Base-by-base conservation (phyloP, 2,797 vertebrate species). In the Chromobotia macracanthus region DNA sequence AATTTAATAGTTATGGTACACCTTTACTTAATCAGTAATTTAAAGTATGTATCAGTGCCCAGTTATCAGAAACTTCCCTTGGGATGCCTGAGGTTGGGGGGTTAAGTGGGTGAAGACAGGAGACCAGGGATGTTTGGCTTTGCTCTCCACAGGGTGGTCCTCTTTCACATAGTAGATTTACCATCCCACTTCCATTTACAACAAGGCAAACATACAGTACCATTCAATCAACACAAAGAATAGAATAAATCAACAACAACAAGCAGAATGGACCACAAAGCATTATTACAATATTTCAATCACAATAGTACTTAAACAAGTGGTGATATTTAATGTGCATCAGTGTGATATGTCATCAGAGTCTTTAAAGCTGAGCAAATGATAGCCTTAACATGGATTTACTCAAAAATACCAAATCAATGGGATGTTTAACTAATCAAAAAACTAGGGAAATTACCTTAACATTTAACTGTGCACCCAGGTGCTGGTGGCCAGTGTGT, bases 81-180 rank as follows among this genome's bases (percentile, higher is more conserved):
- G 83, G 84, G 84, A 74, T 73, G 61, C 78, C 79, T n/a, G 38
- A 53, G n/a, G 12, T 58, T 74, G 75, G 72, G 73, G 61, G 60
- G 75, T 83, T 80, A 84, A 81, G 64, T 76, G 81, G 76, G 74
- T 67, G 35, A 68, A 68, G 53, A 76, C 69, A 69, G 63, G 80
- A 66, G 72, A 66, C 72, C 74, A 64, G 46, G 72, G 78, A 61
- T 53, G 38, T 77, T 77, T 65, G 28, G 60, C 81, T 85, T 79
- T 76, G 13, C 80, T 88, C 81, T 85, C 78, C 61, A 61, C 85
- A 86, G 86, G 89, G 89, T 92, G 91, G 91, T 92, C 90, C 64
- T 81, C 80, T 85, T 87, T 83, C 66, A 76, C 81, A 84, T 77
- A 75, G 51, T 38, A 79, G 70, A 82, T 88, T 86, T 87, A 84